Conservation (phyloP, 2,797 vertebrate species). For the Spatula versicolor region DNA sequence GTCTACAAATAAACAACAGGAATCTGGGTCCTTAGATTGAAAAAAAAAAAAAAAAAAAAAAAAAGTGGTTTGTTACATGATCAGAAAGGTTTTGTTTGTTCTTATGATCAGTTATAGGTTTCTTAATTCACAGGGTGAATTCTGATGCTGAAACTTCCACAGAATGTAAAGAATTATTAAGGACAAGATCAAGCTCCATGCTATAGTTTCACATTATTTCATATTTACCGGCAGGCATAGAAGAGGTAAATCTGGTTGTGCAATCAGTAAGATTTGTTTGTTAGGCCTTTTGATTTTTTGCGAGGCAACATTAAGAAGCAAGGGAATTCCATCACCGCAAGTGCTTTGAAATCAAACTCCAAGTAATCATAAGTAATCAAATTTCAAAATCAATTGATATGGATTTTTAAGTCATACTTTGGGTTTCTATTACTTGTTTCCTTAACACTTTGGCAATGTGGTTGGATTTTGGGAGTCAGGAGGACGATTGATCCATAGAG, state of each 20-base stretch:
- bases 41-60: neutral
- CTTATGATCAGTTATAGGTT: neutral
- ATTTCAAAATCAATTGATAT: slow-evolving; percentile 63
- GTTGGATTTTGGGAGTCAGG: neutral
- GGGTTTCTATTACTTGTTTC: neutral
- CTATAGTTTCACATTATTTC: slow-evolving; percentile 30
- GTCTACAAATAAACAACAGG: neutral
- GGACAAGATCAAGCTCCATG: slow-evolving; percentile 32
- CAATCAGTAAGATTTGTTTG: slow-evolving; percentile 44
- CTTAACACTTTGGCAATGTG: neutral
- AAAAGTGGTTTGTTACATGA: neutral
- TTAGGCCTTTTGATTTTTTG: slow-evolving; percentile 46
- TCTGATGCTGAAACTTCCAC: slow-evolving; percentile 14
- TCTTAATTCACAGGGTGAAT: neutral
- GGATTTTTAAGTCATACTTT: neutral
- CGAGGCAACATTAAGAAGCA: slow-evolving; percentile 62
- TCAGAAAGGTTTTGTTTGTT: neutral
- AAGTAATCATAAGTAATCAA: slow-evolving; percentile 49
- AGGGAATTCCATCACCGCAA: slow-evolving; percentile 72
- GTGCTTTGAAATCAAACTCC: slow-evolving; percentile 70
- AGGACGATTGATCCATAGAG: neutral
- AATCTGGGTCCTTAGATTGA: neutral
- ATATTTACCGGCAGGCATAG: neutral
- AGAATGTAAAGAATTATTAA: slow-evolving; percentile 12
- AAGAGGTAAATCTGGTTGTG: slow-evolving; percentile 43